Percentiles rank a stretch among this genome's conserved stretches.
Evolutionary conservation across 2,888 invertebrate species (phyloP).

Genomic region (Archips xylosteana): DNA sequence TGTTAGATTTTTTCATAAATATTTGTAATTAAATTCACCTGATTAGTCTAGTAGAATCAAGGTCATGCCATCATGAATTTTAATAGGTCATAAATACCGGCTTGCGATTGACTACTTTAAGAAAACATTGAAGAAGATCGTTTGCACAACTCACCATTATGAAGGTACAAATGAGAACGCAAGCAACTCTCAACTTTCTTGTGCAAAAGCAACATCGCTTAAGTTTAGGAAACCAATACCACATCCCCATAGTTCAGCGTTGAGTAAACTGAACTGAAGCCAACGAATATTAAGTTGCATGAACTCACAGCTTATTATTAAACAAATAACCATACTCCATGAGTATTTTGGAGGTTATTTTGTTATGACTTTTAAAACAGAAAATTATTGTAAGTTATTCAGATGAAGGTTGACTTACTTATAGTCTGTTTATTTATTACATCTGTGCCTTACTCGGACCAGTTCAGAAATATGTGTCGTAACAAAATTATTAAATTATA

Average conservation of each 20-base stretch:
- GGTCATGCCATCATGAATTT: too few species aligned
- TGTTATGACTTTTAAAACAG: conserved; percentile 4
- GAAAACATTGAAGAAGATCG: not conserved
- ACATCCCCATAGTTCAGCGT: not conserved
- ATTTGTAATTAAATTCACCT: too few species aligned
- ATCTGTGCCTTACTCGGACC: too few species aligned
- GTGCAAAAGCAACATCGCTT: conserved; percentile 59
- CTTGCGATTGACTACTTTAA: too few species aligned
- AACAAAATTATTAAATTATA: too few species aligned
- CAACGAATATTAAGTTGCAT: not conserved
- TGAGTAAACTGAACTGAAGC: not conserved
- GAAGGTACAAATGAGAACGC: conserved; percentile 45
- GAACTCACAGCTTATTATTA: not conserved
- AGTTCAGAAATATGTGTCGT: too few species aligned
- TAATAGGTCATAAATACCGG: too few species aligned
- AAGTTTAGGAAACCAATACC: conserved; percentile 53
- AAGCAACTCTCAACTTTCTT: conserved; percentile 55
- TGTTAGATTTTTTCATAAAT: too few species aligned
- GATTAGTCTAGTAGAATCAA: too few species aligned
- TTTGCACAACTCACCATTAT: conserved; percentile 2
- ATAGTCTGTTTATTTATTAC: not conserved
- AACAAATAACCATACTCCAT: not conserved
- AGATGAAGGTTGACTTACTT: not conserved
- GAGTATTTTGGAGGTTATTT: not conserved
- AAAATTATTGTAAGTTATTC: not conserved